phyloP scores from a whole-genome alignment of 2,797 vertebrate genomes.

The Sebastes melanostomus region DNA sequence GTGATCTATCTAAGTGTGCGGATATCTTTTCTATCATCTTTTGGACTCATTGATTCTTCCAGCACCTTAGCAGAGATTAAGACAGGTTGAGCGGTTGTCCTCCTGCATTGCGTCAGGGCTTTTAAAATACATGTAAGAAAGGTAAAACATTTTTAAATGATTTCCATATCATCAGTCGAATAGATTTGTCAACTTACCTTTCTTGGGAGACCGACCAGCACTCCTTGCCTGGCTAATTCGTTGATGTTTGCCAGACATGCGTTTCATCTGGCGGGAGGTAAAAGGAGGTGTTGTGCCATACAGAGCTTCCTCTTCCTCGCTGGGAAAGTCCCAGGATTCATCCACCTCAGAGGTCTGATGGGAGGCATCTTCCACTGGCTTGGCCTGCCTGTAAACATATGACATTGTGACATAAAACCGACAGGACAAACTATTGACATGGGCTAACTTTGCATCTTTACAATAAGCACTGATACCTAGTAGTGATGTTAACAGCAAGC shows the following conservation, averaged over 20 bases:
- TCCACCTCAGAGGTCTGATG: conserved; percentile 83
- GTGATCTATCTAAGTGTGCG: too few species aligned
- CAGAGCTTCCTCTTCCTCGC: conserved; percentile 85
- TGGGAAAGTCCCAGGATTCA: conserved; percentile 89
- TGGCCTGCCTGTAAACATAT: conserved; percentile 80
- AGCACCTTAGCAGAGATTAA: too few species aligned
- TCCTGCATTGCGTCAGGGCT: too few species aligned
- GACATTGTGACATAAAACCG: not conserved
- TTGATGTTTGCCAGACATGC: conserved; percentile 92
- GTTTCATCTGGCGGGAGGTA: conserved; percentile 93
- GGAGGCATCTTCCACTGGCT: conserved; percentile 80
- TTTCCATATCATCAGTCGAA: not conserved
- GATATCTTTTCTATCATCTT: too few species aligned
- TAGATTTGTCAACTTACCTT: conserved; percentile 74
- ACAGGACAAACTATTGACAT: not conserved
- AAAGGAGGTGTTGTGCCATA: conserved; percentile 91
- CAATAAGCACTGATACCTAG: not conserved
- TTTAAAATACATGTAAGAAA: not conserved
- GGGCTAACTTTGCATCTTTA: not conserved
- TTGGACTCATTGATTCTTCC: too few species aligned
- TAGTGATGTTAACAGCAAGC: not conserved
- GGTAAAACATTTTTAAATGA: not conserved
- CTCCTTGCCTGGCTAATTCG: conserved; percentile 81
- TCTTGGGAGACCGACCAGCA: conserved; percentile 80
- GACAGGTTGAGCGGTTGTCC: too few species aligned